Conservation (phyloP, 2,113 vertebrate species). For the Oncorhynchus nerka region DNA sequence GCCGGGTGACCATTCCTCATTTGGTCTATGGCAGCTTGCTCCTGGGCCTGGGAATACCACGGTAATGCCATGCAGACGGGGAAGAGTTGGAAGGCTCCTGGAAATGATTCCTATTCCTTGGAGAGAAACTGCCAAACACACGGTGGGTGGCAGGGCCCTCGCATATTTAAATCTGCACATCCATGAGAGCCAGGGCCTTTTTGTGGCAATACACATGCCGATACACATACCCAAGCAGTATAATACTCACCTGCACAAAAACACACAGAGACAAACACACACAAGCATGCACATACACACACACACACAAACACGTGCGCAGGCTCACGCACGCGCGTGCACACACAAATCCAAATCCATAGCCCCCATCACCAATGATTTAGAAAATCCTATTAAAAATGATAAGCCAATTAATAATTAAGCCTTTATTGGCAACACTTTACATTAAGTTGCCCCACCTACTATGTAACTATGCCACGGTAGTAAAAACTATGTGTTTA, state of each 20-base stretch:
- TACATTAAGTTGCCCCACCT: too few species aligned
- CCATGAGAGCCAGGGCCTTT: slow-evolving; percentile 53
- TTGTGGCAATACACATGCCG: slow-evolving; percentile 41
- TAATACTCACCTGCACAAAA: background rate
- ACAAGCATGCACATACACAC: background rate
- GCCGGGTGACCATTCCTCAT: slow-evolving; percentile 75
- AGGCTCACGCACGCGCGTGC: too few species aligned
- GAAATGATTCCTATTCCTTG: slow-evolving; percentile 69
- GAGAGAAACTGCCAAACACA: slow-evolving; percentile 69
- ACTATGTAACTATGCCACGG: too few species aligned
- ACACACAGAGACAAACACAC: background rate
- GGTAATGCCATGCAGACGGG: slow-evolving; percentile 70
- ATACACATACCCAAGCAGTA: too few species aligned
- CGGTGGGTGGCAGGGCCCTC: slow-evolving; percentile 57
- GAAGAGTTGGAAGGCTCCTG: slow-evolving; percentile 43
- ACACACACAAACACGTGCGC: too few species aligned
- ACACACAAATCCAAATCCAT: background rate
- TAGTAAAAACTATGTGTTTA: too few species aligned
- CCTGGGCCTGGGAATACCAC: slow-evolving; percentile 62
- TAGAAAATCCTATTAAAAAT: background rate
- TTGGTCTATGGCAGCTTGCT: slow-evolving; percentile 66
- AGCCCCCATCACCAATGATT: background rate
- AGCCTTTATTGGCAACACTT: too few species aligned
- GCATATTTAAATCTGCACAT: slow-evolving; percentile 74
- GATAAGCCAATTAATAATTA: too few species aligned